phyloP scores from a whole-genome alignment of 2,888 invertebrate genomes.

The Parascotia fuliginaria region DNA sequence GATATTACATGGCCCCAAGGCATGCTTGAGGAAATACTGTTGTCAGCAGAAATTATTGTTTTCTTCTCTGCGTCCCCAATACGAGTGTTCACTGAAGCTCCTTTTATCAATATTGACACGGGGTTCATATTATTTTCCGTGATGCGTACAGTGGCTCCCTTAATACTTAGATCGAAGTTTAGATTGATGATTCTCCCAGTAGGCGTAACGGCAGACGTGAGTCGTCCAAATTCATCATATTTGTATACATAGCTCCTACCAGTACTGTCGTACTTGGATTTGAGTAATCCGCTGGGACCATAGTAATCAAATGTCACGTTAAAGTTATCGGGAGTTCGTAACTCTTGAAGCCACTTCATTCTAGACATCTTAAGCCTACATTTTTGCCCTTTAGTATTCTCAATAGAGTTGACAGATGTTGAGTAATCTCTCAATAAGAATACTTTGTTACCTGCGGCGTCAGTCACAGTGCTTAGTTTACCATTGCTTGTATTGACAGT shows the following conservation, averaged over 20 bases:
- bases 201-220: conserved; percentile 96
- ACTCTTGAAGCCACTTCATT: conserved; percentile 95
- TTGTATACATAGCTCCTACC: conserved; percentile 97
- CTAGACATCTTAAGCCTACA: conserved; percentile 96
- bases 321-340: conserved; percentile 96
- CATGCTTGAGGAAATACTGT: conserved; percentile 91
- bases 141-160: conserved; percentile 95
- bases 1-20: conserved; percentile 96
- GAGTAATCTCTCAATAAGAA: conserved; percentile 93
- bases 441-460: conserved; percentile 96
- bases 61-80: conserved; percentile 93
- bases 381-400: conserved; percentile 97
- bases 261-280: conserved; percentile 95
- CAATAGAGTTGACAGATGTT: conserved; percentile 96
- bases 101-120: conserved; percentile 94
- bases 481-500: conserved; percentile 98
- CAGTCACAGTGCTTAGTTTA: conserved; percentile 96
- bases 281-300: conserved; percentile 94
- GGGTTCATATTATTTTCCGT: conserved; percentile 93
- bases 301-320: conserved; percentile 98
- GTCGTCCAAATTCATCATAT: conserved; percentile 97
- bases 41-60: conserved; percentile 92
- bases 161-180: conserved; percentile 95
- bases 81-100: conserved; percentile 93
- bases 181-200: conserved; percentile 97